Base-by-base conservation (phyloP, 1,140 invertebrate genomes). In the Luehdorfia chinensis region DNA sequence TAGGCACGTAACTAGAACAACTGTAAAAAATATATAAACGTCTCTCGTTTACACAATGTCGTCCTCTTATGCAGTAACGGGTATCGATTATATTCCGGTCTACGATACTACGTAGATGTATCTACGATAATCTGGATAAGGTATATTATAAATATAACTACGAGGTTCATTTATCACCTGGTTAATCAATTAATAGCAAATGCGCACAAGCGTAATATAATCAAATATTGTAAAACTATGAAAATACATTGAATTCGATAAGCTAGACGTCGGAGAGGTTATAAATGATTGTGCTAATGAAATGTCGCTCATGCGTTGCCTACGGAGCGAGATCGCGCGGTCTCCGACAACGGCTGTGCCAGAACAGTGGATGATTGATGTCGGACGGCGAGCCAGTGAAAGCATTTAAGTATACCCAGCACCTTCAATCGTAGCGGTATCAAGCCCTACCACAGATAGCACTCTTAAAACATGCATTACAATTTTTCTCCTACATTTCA, bases 401-500 rank as follows among this genome's bases (percentile, higher is more conserved):
- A 81, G 68, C 70, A 75, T 68, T 69, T 63, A 68, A 55, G 55
- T 47, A 53, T 59, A 55, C 59, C 61, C 56, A 11, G 56, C 60
- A 66, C 57, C 54, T 60, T 56, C 46, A 55, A 54, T 56, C 55
- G 55, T 75, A 75, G 75, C 75, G 73, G 73, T 75, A 75, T 70
- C 64, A 66, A 71, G 66, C 66, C 65, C 59, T 66, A 64, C 73
- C 63, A 67, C 63, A 68, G 64, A 72, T 67, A 66, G 52, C 55
- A 55, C 53, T 58, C 54, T 66, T 64, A 72, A 63, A 70, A 75
- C 68, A 75, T 57, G 75, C 71, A 74, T 72, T 75, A 83, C 72
- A 76, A 83, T 74, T 85, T 83, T 81, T 81, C 81, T 80, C 66
- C 64, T 70, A 80, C 71, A 79, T 86, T 86, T 75, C 83, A 86